Conservation (phyloP, 2,113 vertebrate species). For the Istiophorus platypterus region DNA sequence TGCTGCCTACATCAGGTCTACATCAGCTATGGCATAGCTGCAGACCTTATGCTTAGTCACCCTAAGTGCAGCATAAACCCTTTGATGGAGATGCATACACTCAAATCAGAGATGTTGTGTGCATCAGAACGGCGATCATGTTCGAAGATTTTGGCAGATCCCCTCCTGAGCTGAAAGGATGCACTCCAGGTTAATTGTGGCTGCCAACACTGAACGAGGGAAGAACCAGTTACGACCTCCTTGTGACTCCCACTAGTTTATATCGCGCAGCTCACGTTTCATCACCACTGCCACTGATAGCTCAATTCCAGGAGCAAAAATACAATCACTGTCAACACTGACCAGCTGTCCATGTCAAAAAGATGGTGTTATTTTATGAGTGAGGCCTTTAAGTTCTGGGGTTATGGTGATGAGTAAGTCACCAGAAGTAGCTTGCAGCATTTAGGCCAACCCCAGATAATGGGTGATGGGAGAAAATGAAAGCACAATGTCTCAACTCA, state of each 20-base stretch:
- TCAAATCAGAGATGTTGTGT: background rate
- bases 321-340: constrained; percentile 78
- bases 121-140: constrained; percentile 27
- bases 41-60: no score
- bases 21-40: no score
- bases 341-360: constrained; percentile 77
- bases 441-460: constrained; percentile 41
- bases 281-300: constrained; percentile 68
- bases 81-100: no score
- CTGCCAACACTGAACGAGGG: constrained; percentile 43
- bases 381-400: constrained; percentile 46
- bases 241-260: constrained; percentile 77
- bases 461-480: background rate
- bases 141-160: constrained; percentile 32
- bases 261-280: constrained; percentile 72
- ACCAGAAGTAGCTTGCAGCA: constrained; percentile 39
- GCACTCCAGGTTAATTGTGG: constrained; percentile 64
- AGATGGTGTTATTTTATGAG: constrained; percentile 70
- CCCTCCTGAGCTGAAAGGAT: constrained; percentile 37
- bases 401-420: constrained; percentile 42
- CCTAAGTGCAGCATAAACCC: no score
- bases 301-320: constrained; percentile 76
- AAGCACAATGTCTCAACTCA: constrained; percentile 13
- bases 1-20: no score
- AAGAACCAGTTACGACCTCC: constrained; percentile 69